These are phyloP conservation scores for Phorcus lineatus DNA, from an alignment of 2,888 invertebrate genomes.

Conservation along the genomic window DNA sequence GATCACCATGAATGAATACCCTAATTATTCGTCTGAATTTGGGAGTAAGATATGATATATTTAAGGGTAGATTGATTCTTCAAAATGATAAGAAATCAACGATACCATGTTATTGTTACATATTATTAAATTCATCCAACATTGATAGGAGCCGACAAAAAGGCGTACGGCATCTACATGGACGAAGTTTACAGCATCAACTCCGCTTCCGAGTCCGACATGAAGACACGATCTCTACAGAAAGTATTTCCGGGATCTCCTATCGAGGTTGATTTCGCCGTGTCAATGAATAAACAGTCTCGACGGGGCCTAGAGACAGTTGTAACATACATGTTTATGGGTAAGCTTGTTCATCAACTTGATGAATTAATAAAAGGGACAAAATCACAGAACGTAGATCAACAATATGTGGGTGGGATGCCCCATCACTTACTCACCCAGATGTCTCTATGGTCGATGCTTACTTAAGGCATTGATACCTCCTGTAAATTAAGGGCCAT, in stretches of 20 bases:
- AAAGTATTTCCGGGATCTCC: constrained; percentile 17
- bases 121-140: not conserved
- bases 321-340: constrained; percentile 12
- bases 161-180: constrained; percentile 23
- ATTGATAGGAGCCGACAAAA: not conserved
- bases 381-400: too few relatives aligned
- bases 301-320: not conserved
- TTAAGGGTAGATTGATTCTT: too few relatives aligned
- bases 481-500: too few relatives aligned
- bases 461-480: too few relatives aligned
- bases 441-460: too few relatives aligned
- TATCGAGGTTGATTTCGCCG: constrained; percentile 24
- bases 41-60: not conserved
- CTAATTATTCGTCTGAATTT: not conserved
- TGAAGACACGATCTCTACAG: not conserved
- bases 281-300: not conserved
- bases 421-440: too few relatives aligned
- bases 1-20: too few relatives aligned
- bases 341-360: not conserved
- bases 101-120: too few relatives aligned
- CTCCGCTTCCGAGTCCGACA: not conserved
- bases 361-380: too few relatives aligned
- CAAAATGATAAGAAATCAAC: too few relatives aligned
- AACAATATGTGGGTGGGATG: too few relatives aligned
- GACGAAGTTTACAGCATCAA: not conserved